Conservation (phyloP, 2,888 invertebrate genomes). For the Polylopha cassiicola region DNA sequence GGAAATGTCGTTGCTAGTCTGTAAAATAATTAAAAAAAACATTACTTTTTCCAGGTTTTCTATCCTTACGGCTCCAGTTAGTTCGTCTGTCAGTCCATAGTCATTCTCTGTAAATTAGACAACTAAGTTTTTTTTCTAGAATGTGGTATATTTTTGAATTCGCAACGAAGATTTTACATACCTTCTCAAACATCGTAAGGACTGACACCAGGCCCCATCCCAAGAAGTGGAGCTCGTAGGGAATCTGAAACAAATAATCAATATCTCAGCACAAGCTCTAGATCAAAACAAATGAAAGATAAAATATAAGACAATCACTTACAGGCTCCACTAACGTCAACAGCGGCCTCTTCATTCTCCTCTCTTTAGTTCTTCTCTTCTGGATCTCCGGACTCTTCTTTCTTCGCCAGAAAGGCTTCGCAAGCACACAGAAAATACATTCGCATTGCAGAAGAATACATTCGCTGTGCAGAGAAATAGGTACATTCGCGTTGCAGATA, state of each 20-base stretch:
- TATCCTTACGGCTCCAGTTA: conserved; percentile 2
- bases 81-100: conserved; percentile 15
- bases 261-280: neutral
- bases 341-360: neutral
- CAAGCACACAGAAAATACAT: conserved; percentile 12
- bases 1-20: conserved; percentile 8
- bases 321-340: neutral
- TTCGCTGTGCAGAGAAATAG: conserved; percentile 10
- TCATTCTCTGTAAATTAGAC: conserved; percentile 16
- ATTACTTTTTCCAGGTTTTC: conserved; percentile 14
- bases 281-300: neutral
- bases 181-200: conserved; percentile 7
- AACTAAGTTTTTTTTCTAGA: neutral
- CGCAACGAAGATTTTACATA: neutral
- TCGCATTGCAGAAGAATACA: conserved; percentile 8
- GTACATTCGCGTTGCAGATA: conserved; percentile 11
- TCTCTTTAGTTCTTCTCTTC: neutral
- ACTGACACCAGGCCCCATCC: no score
- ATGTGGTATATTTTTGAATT: no score
- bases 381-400: conserved; percentile 1
- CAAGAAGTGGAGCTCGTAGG: no score
- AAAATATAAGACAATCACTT: neutral
- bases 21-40: conserved; percentile 12
- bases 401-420: conserved; percentile 8
- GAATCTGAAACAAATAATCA: no score